Conservation (phyloP, 2,888 invertebrate genomes). For the Brenthis ino region DNA sequence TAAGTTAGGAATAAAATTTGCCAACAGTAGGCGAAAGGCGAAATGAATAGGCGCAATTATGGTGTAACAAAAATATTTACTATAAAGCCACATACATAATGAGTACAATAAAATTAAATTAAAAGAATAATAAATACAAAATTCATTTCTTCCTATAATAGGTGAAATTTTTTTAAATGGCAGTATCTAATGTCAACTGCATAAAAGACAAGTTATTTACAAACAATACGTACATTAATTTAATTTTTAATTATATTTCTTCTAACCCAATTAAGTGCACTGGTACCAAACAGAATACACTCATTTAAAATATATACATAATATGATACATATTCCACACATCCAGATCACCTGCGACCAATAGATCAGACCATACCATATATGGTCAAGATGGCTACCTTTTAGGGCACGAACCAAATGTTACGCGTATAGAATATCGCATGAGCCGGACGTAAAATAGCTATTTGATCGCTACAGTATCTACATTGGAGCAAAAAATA, state of each 20-base stretch:
- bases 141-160: too few relatives aligned
- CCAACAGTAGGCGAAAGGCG: too few relatives aligned
- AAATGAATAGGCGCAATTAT: too few relatives aligned
- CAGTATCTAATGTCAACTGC: too few relatives aligned
- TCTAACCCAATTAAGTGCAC: slow-evolving; percentile 2
- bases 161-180: too few relatives aligned
- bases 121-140: too few relatives aligned
- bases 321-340: slow-evolving; percentile 69
- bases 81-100: too few relatives aligned
- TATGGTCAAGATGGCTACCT: slow-evolving; percentile 55
- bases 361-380: slow-evolving; percentile 72
- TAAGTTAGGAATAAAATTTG: too few relatives aligned
- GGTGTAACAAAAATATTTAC: too few relatives aligned
- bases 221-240: slow-evolving; percentile 10
- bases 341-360: slow-evolving; percentile 69
- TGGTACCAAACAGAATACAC: slow-evolving; percentile 47
- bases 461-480: slow-evolving; percentile 28
- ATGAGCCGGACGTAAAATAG: slow-evolving; percentile 42
- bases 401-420: slow-evolving; percentile 54
- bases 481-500: slow-evolving; percentile 11
- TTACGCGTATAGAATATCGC: slow-evolving; percentile 53
- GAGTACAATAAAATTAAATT: too few relatives aligned
- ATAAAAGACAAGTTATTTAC: too few relatives aligned
- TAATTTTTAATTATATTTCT: background rate
- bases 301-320: slow-evolving; percentile 45